Evolutionary conservation across 2,797 vertebrate species (phyloP).

Genomic region (Oryzias dopingdopingensis): DNA sequence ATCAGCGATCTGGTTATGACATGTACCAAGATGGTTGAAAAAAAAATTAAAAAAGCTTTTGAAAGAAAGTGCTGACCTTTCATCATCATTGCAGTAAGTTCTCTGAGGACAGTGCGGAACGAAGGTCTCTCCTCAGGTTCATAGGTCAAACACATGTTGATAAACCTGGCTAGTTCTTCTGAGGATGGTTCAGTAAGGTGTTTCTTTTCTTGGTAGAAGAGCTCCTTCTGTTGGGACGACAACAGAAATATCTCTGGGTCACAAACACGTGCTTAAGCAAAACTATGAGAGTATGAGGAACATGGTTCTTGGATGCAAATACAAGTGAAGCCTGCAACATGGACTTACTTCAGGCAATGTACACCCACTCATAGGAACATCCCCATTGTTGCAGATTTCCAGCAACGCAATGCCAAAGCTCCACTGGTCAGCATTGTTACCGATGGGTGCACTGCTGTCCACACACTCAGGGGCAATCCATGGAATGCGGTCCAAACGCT

Average conservation of each 20-base stretch:
- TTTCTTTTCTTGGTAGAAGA: constrained; percentile 86
- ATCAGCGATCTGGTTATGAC: neutral
- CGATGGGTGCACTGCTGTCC: constrained; percentile 56
- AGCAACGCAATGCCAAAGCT: constrained; percentile 90
- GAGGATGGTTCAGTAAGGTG: constrained; percentile 82
- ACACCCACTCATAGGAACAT: constrained; percentile 81
- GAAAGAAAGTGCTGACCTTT: constrained; percentile 75
- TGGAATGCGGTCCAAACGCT: constrained; percentile 89
- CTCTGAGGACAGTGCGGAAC: constrained; percentile 84
- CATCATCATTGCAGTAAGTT: constrained; percentile 86
- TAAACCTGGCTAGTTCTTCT: constrained; percentile 83
- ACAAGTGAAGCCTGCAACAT: neutral
- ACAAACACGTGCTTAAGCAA: constrained; percentile 8
- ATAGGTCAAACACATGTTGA: constrained; percentile 87
- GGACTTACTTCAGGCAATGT: constrained; percentile 80
- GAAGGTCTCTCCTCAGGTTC: constrained; percentile 81
- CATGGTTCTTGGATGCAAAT: constrained; percentile 1
- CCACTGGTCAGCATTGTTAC: constrained; percentile 86
- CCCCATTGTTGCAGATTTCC: constrained; percentile 92
- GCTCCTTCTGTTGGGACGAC: constrained; percentile 82
- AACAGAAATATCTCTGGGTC: neutral
- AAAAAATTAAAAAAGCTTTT: too few species aligned
- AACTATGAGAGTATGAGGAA: neutral
- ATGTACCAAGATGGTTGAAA: too few species aligned
- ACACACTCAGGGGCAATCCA: constrained; percentile 94